A percentile compares a stretch with the other conserved stretches of the same genome.
Conservation (phyloP, 2,888 invertebrate genomes). For the Caenorhabditis panamensis region DNA sequence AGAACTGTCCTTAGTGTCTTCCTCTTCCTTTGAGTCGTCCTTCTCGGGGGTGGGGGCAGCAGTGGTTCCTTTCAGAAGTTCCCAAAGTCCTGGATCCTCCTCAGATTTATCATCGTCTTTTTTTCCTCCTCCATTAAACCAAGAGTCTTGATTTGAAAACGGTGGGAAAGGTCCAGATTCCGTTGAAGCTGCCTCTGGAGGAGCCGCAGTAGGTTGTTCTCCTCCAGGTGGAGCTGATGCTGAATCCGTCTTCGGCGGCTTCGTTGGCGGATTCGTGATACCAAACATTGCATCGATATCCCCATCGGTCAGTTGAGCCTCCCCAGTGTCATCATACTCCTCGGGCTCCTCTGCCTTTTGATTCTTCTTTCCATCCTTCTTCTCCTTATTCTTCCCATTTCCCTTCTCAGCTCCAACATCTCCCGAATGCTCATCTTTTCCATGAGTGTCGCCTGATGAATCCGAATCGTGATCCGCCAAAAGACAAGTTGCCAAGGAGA, state of each 20-base stretch:
- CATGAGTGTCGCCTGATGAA: constrained; percentile 10
- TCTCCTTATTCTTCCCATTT: constrained; percentile 3
- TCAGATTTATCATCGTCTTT: not conserved
- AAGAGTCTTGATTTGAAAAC: not conserved
- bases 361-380: constrained; percentile 2
- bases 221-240: too few species aligned
- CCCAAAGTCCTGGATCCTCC: not conserved
- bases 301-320: not conserved
- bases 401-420: not conserved
- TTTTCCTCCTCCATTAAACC: not conserved
- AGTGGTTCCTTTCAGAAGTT: not conserved
- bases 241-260: too few species aligned
- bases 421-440: constrained; percentile 18
- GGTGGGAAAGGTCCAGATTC: not conserved
- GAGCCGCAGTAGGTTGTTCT: too few species aligned
- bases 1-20: not conserved
- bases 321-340: not conserved
- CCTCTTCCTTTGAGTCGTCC: not conserved
- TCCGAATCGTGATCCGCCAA: constrained; percentile 25
- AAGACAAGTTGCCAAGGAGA: not conserved
- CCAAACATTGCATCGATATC: constrained; percentile 1
- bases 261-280: not conserved
- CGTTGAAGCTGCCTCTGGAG: not conserved
- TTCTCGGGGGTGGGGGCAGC: not conserved
- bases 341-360: not conserved